phyloP scores from a whole-genome alignment of 2,888 invertebrate genomes.

The Macaria liturata region DNA sequence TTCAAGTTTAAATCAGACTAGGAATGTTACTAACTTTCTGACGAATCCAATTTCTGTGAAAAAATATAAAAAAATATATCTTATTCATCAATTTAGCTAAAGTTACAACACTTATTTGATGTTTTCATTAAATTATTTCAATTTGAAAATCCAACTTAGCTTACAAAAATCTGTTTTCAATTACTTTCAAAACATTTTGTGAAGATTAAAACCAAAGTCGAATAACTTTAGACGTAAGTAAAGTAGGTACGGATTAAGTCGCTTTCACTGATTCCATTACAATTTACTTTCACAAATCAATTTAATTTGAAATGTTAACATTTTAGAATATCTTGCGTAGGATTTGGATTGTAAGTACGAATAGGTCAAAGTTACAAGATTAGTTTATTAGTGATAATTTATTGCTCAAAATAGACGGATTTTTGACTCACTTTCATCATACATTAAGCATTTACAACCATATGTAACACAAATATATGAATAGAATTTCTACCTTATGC shows the following conservation, averaged over 20 bases:
- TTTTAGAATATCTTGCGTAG: too few species aligned
- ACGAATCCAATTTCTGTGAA: not conserved
- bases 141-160: not conserved
- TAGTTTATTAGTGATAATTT: too few species aligned
- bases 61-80: not conserved
- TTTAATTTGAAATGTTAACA: too few species aligned
- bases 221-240: not conserved
- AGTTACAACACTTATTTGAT: not conserved
- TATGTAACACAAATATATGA: too few species aligned
- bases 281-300: not conserved
- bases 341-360: too few species aligned
- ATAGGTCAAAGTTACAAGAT: too few species aligned
- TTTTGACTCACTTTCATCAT: too few species aligned
- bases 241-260: not conserved
- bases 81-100: too few species aligned
- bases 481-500: too few species aligned
- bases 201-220: slow-evolving; percentile 2
- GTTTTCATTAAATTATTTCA: slow-evolving; percentile 9
- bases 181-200: slow-evolving; percentile 1
- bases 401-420: too few species aligned
- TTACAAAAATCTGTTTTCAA: not conserved
- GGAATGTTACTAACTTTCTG: not conserved
- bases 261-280: not conserved
- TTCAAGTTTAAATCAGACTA: slow-evolving; percentile 3
- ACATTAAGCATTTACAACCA: too few species aligned